These are phyloP conservation scores for Drosophila mayaguana DNA, from an alignment of 2,888 invertebrate species.

Conservation along the genomic window DNA sequence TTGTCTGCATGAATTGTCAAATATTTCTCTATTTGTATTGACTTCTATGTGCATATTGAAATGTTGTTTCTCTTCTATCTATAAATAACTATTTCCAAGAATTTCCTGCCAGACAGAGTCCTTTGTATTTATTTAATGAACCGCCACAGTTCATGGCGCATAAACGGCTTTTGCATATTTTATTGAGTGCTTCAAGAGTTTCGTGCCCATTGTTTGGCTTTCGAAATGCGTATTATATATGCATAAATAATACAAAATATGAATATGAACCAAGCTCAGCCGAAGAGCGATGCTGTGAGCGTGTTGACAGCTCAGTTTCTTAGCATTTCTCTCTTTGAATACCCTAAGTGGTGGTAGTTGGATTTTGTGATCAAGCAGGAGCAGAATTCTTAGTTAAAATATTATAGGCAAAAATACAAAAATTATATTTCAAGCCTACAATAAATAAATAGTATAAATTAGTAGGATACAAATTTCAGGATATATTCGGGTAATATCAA, in stretches of 20 bases:
- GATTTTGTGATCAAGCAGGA: neutral
- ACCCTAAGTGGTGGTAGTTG: neutral
- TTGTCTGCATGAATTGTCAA: neutral
- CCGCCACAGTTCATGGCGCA: neutral
- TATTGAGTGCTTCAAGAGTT: conserved; percentile 1
- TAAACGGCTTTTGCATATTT: conserved; percentile 9
- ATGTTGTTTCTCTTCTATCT: neutral
- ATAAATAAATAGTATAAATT: too few species aligned
- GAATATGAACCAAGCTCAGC: conserved; percentile 64
- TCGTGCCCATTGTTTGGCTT: conserved; percentile 47
- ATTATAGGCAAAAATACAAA: too few species aligned
- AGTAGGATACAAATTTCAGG: too few species aligned
- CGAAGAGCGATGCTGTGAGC: conserved; percentile 46
- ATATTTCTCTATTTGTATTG: neutral
- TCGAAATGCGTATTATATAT: conserved; percentile 52
- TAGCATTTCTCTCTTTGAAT: conserved; percentile 8
- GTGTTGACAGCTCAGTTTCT: conserved; percentile 68
- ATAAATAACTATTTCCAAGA: neutral
- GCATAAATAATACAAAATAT: conserved; percentile 76
- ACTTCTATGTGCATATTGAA: neutral
- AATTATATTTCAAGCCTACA: too few species aligned
- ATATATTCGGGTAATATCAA: too few species aligned
- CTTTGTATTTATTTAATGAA: neutral
- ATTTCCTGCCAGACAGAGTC: neutral
- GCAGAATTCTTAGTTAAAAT: neutral